Evolutionary conservation across 2,888 invertebrate genomes (phyloP).

Genomic region (Aspidiotus destructor): DNA sequence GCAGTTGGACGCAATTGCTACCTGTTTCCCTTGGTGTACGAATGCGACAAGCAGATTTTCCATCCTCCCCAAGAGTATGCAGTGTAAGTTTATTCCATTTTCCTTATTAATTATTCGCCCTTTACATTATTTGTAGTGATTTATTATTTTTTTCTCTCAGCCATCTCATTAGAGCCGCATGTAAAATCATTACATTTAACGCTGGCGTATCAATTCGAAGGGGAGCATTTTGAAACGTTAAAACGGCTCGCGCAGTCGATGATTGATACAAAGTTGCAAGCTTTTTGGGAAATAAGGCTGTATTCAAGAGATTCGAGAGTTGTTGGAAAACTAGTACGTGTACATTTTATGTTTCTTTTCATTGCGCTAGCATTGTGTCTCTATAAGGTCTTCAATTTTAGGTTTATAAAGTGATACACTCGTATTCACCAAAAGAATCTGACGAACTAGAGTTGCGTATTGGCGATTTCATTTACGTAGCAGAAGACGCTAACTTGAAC

Average conservation of each 20-base stretch:
- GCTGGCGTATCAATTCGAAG: conserved; percentile 77
- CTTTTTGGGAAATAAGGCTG: conserved; percentile 73
- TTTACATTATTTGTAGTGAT: not conserved
- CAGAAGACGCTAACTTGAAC: conserved; percentile 58
- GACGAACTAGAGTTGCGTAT: conserved; percentile 77
- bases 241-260: conserved; percentile 59
- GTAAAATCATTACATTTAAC: conserved; percentile 80
- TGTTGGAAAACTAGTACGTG: conserved; percentile 56
- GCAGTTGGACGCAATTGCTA: conserved; percentile 62
- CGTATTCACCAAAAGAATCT: conserved; percentile 61
- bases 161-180: conserved; percentile 58
- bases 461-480: conserved; percentile 77
- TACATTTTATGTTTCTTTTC: not conserved
- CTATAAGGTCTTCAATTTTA: conserved; percentile 38
- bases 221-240: conserved; percentile 58
- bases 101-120: not conserved
- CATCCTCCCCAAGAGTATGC: conserved; percentile 48
- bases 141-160: conserved; percentile 15
- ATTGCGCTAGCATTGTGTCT: not conserved
- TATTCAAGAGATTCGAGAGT: conserved; percentile 76
- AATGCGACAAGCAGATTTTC: conserved; percentile 54
- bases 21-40: conserved; percentile 67
- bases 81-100: conserved; percentile 47
- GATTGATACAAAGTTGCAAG: conserved; percentile 55
- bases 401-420: conserved; percentile 70